These are phyloP conservation scores for Stichopus chloronotus DNA, from an alignment of 35 echinoderm and acorn worm genomes.

Conservation along the genomic window DNA sequence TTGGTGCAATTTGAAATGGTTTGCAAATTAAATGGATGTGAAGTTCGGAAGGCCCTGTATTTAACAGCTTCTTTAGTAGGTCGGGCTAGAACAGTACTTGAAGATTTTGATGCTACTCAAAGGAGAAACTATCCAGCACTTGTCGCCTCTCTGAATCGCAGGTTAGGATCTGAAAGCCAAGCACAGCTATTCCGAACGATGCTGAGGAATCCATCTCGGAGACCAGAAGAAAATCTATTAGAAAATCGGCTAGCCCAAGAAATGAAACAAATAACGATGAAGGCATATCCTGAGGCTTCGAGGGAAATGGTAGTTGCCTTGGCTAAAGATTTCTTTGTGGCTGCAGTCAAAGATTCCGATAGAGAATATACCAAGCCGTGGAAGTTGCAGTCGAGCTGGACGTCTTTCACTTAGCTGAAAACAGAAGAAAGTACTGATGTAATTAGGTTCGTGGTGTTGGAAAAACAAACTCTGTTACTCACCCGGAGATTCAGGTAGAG, in stretches of 20 bases:
- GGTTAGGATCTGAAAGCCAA: conserved; percentile 15
- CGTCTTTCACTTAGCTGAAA: background rate
- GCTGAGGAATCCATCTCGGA: background rate
- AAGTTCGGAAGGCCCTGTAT: too few relatives aligned
- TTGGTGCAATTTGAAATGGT: too few relatives aligned
- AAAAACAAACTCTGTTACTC: too few relatives aligned
- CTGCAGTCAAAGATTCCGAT: background rate
- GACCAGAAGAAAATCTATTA: background rate
- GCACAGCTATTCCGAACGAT: background rate
- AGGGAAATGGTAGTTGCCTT: background rate
- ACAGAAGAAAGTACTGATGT: background rate
- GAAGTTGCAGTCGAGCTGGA: conserved; percentile 10
- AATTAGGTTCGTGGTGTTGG: too few relatives aligned
- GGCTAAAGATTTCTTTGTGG: background rate
- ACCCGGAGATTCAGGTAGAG: too few relatives aligned
- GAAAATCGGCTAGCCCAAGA: background rate
- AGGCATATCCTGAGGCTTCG: background rate
- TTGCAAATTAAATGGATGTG: too few relatives aligned
- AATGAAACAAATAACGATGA: background rate
- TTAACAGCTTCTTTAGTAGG: too few relatives aligned
- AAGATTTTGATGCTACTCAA: too few relatives aligned
- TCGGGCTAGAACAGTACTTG: too few relatives aligned
- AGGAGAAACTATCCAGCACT: background rate
- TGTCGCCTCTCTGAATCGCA: background rate
- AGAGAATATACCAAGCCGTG: background rate